phyloP scores from a whole-genome alignment of 2,888 invertebrate species.

The Artemia sinica region DNA sequence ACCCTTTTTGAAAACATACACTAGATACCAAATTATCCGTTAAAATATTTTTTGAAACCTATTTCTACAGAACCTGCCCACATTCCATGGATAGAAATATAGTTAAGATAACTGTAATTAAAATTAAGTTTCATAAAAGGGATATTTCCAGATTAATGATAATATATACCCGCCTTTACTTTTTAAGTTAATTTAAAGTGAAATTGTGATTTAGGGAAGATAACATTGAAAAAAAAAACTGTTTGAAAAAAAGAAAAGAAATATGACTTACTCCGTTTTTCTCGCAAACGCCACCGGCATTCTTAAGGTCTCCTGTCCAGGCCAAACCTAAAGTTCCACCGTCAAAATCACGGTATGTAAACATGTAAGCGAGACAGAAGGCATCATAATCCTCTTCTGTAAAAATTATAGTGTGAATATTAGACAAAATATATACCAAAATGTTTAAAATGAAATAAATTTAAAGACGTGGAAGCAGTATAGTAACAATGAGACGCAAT shows the following conservation, averaged over 20 bases:
- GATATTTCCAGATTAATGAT: neutral
- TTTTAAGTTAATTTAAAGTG: neutral
- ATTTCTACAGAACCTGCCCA: neutral
- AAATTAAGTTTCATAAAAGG: neutral
- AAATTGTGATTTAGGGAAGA: neutral
- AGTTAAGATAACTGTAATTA: neutral
- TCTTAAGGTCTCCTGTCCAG: conserved; percentile 91
- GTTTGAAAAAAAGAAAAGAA: neutral
- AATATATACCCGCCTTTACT: neutral
- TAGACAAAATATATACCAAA: too few species aligned
- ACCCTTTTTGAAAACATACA: too few species aligned
- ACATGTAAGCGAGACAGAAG: conserved; percentile 96
- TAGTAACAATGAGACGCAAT: too few species aligned
- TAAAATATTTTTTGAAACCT: too few species aligned
- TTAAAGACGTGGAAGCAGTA: too few species aligned
- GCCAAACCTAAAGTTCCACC: conserved; percentile 91
- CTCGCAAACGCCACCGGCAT: conserved; percentile 95
- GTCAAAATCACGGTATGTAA: conserved; percentile 89
- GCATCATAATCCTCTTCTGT: conserved; percentile 93
- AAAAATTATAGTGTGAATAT: conserved; percentile 26
- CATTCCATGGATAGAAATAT: neutral
- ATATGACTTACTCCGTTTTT: conserved; percentile 62
- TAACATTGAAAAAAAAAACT: neutral
- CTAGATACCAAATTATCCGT: too few species aligned
- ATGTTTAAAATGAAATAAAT: too few species aligned